phyloP scores from a whole-genome alignment of 2,113 vertebrate genomes.

The Australoheros scitulus region DNA sequence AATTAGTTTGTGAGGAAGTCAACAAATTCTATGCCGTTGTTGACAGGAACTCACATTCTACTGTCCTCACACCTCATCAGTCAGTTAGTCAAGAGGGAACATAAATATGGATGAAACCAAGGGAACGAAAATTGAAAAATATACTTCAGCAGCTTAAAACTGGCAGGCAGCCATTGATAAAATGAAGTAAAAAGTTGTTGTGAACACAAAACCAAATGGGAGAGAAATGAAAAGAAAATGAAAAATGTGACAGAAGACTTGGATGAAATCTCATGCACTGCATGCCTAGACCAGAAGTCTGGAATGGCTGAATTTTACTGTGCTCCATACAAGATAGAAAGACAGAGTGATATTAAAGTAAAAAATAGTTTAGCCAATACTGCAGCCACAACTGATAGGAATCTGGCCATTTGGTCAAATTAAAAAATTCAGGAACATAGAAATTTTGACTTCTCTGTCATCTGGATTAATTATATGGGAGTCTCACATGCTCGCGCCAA shows the following conservation, averaged over 20 bases:
- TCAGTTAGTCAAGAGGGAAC: conserved; percentile 6
- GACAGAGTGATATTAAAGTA: not conserved
- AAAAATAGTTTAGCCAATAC: not conserved
- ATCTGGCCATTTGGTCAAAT: not conserved
- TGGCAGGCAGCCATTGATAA: conserved; percentile 5
- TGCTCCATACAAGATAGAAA: not conserved
- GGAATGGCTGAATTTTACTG: not conserved
- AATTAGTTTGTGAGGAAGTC: not conserved
- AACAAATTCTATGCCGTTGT: not conserved
- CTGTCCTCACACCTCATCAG: not conserved
- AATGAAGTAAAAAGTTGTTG: conserved; percentile 5
- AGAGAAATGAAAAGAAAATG: not conserved
- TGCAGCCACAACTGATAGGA: not conserved
- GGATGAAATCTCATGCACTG: conserved; percentile 16
- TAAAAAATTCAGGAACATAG: not conserved
- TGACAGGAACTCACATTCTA: not conserved
- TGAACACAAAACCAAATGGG: conserved; percentile 14
- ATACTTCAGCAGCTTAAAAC: conserved; percentile 8
- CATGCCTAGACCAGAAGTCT: not conserved
- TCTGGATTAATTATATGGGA: not conserved
- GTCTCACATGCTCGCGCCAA: not conserved
- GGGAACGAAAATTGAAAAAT: conserved; percentile 2
- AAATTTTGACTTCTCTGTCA: not conserved
- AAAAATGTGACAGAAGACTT: conserved; percentile 18
- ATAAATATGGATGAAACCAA: conserved; percentile 22